Base-by-base conservation (phyloP, 2,888 invertebrate genomes). In the Litoditis marina region DNA sequence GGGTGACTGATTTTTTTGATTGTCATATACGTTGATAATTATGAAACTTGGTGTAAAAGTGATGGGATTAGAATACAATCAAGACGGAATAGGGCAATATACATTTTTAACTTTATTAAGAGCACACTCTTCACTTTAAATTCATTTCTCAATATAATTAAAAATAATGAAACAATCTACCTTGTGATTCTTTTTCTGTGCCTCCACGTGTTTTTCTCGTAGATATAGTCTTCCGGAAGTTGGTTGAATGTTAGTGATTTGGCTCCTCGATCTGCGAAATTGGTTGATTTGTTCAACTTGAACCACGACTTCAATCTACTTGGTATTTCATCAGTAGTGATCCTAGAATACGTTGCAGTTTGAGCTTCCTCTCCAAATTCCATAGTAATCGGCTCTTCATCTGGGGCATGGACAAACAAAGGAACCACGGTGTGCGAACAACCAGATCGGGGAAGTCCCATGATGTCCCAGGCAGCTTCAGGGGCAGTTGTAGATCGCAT, bases 291-390 rank as follows among this genome's bases (percentile, higher is more conserved):
- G 42, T 52, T 52, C 16, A 58, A 7, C 25, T 36, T 34, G 32
- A 66, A 66, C 66, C 66, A 66, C 1, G 55, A 62, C 7, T 22
- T 39, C 36, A 66, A n/a, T 27, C 32, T 42, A 16, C 19, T 19
- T 32, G 27, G 16, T 3, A 42, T 19, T 42, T 42, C n/a, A 16
- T 47, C 25, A 0, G 31, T 4, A 8, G 44, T 19, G 49, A 56
- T 60, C 34, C 49, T 19, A 5, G 42, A 19, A 28, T 50, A 22
- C n/a, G n/a, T n/a, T n/a, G n/a, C n/a, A n/a, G n/a, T n/a, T 27
- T 47, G 13, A 0, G 31, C 5, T 13, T 50, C 22, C 50, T 58
- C 63, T 42, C 49, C n/a, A 34, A 39, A n/a, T 11, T 50, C 22
- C 27, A 52, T n/a, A 16, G 13, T 36, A 4, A 63, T 5, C 7